phyloP scores from a whole-genome alignment of 1,140 invertebrate genomes.

The Homalodisca vitripennis region DNA sequence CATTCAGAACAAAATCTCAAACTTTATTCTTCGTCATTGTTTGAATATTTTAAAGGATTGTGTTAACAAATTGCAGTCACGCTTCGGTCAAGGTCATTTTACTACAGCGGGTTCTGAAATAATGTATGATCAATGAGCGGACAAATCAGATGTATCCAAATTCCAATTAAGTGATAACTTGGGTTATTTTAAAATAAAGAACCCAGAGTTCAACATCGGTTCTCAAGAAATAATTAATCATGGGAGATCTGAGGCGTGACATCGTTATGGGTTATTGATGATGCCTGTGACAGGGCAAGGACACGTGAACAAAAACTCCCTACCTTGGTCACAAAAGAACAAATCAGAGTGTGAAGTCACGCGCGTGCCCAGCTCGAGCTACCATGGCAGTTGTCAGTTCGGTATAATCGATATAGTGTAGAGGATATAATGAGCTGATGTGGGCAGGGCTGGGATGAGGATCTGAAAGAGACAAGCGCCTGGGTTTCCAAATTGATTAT shows the following conservation, averaged over 20 bases:
- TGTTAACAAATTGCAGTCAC: no score
- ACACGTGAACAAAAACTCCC: not conserved
- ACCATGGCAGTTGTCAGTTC: no score
- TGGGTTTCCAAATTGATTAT: no score
- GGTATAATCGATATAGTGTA: no score
- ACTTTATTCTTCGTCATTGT: no score
- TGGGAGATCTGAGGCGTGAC: not conserved
- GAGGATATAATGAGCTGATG: no score
- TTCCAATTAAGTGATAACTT: not conserved
- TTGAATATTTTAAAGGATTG: no score
- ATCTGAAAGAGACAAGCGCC: no score
- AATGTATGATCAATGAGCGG: not conserved
- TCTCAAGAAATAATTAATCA: not conserved
- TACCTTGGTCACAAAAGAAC: not conserved
- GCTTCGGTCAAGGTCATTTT: no score
- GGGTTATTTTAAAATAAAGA: not conserved
- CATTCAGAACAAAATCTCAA: no score
- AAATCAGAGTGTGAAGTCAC: slow-evolving; percentile 17
- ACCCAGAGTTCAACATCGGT: not conserved
- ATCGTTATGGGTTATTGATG: slow-evolving; percentile 12
- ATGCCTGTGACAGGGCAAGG: not conserved
- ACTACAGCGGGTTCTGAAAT: no score
- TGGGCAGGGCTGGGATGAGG: no score
- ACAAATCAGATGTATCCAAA: not conserved
- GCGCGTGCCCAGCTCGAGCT: not conserved